A percentile compares a stretch with the other conserved stretches of the same genome.
These are phyloP conservation scores for Ligdia adustata DNA, from an alignment of 2,888 invertebrate species.

Conservation along the genomic window DNA sequence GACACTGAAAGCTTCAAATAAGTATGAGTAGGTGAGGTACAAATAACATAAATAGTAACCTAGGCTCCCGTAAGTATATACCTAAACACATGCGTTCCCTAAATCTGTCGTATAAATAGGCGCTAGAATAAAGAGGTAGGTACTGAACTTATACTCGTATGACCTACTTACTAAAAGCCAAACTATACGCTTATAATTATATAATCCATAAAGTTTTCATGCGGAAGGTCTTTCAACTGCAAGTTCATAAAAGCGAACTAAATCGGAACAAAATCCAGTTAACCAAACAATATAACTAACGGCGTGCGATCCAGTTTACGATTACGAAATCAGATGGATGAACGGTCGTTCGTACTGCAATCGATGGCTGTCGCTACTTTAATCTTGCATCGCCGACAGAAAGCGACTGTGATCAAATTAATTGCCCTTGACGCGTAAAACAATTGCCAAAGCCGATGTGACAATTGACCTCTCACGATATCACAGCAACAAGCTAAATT, in stretches of 20 bases:
- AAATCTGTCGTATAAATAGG: no score
- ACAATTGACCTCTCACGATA: conserved; percentile 33
- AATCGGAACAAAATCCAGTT: conserved; percentile 21
- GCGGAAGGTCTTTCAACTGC: conserved; percentile 5
- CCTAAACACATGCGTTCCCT: no score
- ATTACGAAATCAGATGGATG: conserved; percentile 30
- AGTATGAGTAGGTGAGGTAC: no score
- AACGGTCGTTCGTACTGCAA: conserved; percentile 19
- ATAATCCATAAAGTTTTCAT: no score
- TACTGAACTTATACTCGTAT: no score
- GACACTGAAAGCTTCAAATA: no score
- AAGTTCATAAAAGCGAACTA: conserved; percentile 3
- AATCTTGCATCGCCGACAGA: conserved; percentile 29
- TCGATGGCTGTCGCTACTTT: conserved; percentile 24
- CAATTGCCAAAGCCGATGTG: conserved; percentile 35
- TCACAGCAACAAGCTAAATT: conserved; percentile 36
- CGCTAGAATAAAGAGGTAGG: no score
- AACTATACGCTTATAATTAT: no score
- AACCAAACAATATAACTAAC: conserved; percentile 23
- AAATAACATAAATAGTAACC: no score
- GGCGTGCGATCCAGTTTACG: conserved; percentile 18
- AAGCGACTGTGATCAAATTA: conserved; percentile 34
- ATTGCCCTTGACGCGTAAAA: conserved; percentile 36
- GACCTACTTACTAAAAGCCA: no score
- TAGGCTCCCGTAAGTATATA: no score